Percentiles rank a stretch among this genome's conserved stretches.
Conservation (phyloP, 2,797 vertebrate genomes). For the Amblyopsis hoosieri region DNA sequence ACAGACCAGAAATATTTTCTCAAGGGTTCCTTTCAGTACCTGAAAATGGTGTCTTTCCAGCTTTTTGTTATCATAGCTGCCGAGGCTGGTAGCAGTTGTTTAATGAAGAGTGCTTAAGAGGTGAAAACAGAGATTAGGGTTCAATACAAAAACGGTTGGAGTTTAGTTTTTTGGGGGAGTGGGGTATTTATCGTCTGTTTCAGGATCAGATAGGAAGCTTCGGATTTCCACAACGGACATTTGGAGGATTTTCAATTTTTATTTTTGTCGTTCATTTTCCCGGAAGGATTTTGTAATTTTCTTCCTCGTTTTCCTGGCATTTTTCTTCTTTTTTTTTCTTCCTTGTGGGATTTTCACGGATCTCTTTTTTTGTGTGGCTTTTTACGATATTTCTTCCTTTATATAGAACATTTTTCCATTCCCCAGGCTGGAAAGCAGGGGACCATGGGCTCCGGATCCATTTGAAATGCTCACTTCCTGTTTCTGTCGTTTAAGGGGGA, state of each 20-base stretch:
- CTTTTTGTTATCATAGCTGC: conserved; percentile 38
- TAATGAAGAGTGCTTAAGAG: conserved; percentile 32
- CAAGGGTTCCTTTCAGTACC: conserved; percentile 29
- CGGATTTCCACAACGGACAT: conserved; percentile 65
- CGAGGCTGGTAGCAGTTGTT: conserved; percentile 34
- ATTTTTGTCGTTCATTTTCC: conserved; percentile 48
- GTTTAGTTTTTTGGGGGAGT: conserved; percentile 30
- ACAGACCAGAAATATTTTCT: conserved; percentile 32
- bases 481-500: conserved; percentile 74
- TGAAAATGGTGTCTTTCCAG: conserved; percentile 55
- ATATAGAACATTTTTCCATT: conserved; percentile 5
- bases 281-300: conserved; percentile 56
- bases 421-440: conserved; percentile 65
- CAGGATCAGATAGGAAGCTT: conserved; percentile 56
- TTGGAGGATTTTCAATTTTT: conserved; percentile 58
- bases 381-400: conserved; percentile 9
- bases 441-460: conserved; percentile 75
- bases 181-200: conserved; percentile 43
- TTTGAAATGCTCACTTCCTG: conserved; percentile 81
- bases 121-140: conserved; percentile 38
- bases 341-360: conserved; percentile 26
- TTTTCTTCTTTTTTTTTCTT: conserved; percentile 14
- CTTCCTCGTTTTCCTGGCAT: conserved; percentile 7
- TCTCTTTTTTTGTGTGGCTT: conserved; percentile 46
- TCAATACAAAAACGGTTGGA: conserved; percentile 19